Evolutionary conservation across 2,888 invertebrate species (phyloP).

Genomic region (Melanargia galathea): DNA sequence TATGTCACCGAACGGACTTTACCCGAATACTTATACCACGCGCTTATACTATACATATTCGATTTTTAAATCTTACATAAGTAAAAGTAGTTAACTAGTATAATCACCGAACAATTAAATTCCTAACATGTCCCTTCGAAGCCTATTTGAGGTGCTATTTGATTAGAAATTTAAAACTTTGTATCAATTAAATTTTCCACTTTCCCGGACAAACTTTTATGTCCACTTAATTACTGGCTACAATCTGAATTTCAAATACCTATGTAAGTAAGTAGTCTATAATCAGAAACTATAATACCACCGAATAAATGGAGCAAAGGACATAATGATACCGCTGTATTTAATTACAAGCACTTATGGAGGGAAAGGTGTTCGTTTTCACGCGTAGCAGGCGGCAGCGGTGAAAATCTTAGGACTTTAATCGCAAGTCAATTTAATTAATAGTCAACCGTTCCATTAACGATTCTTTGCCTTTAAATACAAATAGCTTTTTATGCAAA

Average conservation of each 20-base stretch:
- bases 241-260: constrained; percentile 67
- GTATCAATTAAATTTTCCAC: constrained; percentile 63
- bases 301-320: constrained; percentile 75
- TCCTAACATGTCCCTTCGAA: constrained; percentile 56
- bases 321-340: constrained; percentile 71
- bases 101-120: constrained; percentile 64
- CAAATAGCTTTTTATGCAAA: constrained; percentile 2
- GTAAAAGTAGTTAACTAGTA: constrained; percentile 44
- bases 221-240: constrained; percentile 51
- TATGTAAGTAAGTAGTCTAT: constrained; percentile 53
- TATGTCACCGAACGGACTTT: too few relatives aligned
- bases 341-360: constrained; percentile 71
- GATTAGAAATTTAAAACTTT: constrained; percentile 70
- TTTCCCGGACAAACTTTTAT: constrained; percentile 59
- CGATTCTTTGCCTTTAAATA: constrained; percentile 25
- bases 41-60: too few relatives aligned
- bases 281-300: constrained; percentile 70
- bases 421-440: constrained; percentile 52
- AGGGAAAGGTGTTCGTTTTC: constrained; percentile 72
- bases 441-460: constrained; percentile 29
- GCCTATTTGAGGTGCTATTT: constrained; percentile 80
- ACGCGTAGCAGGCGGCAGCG: constrained; percentile 65
- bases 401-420: constrained; percentile 52
- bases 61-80: neutral
- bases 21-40: too few relatives aligned